phyloP scores from a whole-genome alignment of 2,797 vertebrate genomes.

The Amblyopsis hoosieri region DNA sequence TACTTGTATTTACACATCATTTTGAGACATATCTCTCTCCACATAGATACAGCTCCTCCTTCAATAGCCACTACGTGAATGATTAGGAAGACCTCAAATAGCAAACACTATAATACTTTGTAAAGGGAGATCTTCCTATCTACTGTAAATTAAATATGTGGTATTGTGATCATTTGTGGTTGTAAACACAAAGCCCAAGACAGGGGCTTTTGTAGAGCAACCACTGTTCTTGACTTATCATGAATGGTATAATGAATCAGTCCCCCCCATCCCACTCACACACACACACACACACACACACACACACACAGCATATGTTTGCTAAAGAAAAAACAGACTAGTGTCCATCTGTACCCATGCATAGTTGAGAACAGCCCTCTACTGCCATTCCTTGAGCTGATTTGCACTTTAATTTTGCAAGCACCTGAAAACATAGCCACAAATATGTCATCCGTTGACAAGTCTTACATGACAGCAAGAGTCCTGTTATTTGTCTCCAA shows the following conservation, averaged over 20 bases:
- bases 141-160: slow-evolving; percentile 26
- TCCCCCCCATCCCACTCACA: neutral
- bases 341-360: slow-evolving; percentile 58
- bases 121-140: slow-evolving; percentile 16
- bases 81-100: slow-evolving; percentile 14
- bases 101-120: too few relatives aligned
- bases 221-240: slow-evolving; percentile 7
- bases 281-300: slow-evolving; percentile 47
- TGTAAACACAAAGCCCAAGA: neutral
- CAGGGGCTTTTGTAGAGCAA: too few relatives aligned
- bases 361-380: slow-evolving; percentile 22
- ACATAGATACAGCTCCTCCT: slow-evolving; percentile 7
- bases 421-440: slow-evolving; percentile 6
- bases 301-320: slow-evolving; percentile 49
- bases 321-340: slow-evolving; percentile 54
- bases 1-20: too few relatives aligned
- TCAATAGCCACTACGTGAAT: slow-evolving; percentile 10
- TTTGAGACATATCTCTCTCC: too few relatives aligned
- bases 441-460: slow-evolving; percentile 26
- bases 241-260: slow-evolving; percentile 37
- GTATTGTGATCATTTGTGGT: slow-evolving; percentile 1
- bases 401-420: slow-evolving; percentile 45
- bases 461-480: slow-evolving; percentile 27
- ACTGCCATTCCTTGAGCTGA: slow-evolving; percentile 33
- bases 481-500: slow-evolving; percentile 22